Conservation (phyloP, 2,113 vertebrate genomes). For the Cochlearius cochlearius region DNA sequence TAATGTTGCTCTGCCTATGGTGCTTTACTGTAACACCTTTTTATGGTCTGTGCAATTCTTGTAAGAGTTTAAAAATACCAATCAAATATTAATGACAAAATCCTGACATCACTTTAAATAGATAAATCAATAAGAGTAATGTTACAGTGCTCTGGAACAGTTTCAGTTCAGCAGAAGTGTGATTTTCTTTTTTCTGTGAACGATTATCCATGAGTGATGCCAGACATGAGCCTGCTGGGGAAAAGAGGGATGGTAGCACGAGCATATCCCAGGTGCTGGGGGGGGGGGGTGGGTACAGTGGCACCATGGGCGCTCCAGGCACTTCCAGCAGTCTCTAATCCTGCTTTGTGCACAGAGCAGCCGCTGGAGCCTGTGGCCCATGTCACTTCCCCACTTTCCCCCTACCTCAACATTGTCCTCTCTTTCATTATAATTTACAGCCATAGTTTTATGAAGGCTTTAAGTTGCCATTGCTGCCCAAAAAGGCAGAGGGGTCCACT, state of each 20-base stretch:
- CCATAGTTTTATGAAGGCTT: background rate
- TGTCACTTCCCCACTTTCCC: rapidly evolving
- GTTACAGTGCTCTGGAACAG: background rate
- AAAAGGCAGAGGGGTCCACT: background rate
- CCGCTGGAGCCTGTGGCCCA: rapidly evolving
- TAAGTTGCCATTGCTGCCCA: background rate
- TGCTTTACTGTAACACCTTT: conserved; percentile 51
- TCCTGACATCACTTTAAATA: conserved; percentile 20
- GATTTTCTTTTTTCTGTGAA: background rate
- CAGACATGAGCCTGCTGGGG: rapidly evolving
- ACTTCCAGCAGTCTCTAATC: background rate
- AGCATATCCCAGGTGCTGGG: too few species aligned
- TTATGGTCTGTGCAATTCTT: conserved; percentile 31
- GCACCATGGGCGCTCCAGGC: rapidly evolving
- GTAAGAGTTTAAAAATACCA: conserved; percentile 50
- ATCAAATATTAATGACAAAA: conserved; percentile 63
- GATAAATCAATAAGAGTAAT: conserved; percentile 28
- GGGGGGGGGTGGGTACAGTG: rapidly evolving
- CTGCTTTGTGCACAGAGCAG: rapidly evolving
- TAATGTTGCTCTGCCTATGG: background rate
- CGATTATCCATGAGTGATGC: background rate
- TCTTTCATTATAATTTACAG: background rate
- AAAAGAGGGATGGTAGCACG: rapidly evolving
- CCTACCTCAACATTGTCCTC: rapidly evolving
- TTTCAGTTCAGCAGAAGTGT: background rate